A percentile compares a stretch with the other conserved stretches of the same genome.
Conservation (phyloP, 1,140 invertebrate species). For the Cyclina sinensis region DNA sequence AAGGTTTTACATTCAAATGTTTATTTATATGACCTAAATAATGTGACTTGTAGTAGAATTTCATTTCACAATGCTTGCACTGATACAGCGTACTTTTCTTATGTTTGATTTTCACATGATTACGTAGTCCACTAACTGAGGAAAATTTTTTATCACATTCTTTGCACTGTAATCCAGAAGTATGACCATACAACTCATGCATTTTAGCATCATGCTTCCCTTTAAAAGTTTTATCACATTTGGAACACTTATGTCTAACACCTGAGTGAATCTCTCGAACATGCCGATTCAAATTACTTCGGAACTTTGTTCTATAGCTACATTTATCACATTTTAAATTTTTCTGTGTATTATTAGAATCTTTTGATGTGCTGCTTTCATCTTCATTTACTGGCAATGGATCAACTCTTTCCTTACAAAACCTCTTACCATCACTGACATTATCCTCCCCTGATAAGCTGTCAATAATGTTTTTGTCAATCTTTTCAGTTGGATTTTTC, state of each 20-base stretch:
- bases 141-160: slow-evolving; percentile 42
- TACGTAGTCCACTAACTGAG: slow-evolving; percentile 18
- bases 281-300: slow-evolving; percentile 33
- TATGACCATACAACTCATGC: slow-evolving; percentile 15
- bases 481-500: not conserved
- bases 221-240: slow-evolving; percentile 31
- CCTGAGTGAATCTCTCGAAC: slow-evolving; percentile 6
- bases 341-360: not conserved
- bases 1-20: slow-evolving; percentile 8
- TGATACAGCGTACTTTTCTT: not conserved
- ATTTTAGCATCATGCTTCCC: slow-evolving; percentile 43
- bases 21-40: slow-evolving; percentile 34
- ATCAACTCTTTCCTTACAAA: not conserved
- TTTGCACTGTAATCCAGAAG: not conserved
- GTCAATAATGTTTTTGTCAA: not conserved
- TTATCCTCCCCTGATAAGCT: not conserved
- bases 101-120: slow-evolving; percentile 1
- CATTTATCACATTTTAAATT: slow-evolving; percentile 25
- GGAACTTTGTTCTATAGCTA: not conserved
- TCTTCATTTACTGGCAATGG: no score
- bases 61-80: not conserved
- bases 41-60: slow-evolving; percentile 35
- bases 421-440: not conserved
- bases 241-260: slow-evolving; percentile 8
- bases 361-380: no score